Conservation (phyloP, 2,888 invertebrate genomes). For the Mimas tiliae region DNA sequence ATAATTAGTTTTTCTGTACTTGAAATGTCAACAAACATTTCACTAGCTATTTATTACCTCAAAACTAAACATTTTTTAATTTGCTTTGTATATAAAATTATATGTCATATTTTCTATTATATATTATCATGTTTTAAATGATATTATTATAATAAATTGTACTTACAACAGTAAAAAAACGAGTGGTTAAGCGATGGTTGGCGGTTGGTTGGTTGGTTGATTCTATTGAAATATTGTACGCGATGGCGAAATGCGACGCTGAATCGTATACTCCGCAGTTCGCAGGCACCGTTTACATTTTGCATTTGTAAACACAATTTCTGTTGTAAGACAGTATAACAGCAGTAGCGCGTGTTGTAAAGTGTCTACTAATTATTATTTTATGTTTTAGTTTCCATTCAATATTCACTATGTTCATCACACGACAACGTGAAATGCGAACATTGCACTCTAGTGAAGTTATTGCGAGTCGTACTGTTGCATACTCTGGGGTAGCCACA, state of each 20-base stretch:
- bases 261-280: not conserved
- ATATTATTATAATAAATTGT: too few species aligned
- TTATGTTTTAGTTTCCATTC: not conserved
- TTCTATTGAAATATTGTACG: not conserved
- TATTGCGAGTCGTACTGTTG: too few species aligned
- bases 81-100: too few species aligned
- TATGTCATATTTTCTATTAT: too few species aligned
- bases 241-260: constrained; percentile 49
- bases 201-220: not conserved
- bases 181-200: not conserved
- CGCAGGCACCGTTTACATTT: not conserved
- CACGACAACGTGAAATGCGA: too few species aligned
- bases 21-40: too few species aligned
- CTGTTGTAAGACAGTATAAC: not conserved
- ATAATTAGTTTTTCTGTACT: too few species aligned
- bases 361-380: not conserved
- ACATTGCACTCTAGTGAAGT: constrained; percentile 27
- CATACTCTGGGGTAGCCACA: too few species aligned
- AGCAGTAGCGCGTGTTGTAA: not conserved
- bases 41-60: too few species aligned
- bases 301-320: constrained; percentile 8
- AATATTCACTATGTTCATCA: not conserved
- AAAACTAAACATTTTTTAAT: too few species aligned
- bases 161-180: too few species aligned
- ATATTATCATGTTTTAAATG: too few species aligned